Evolutionary conservation across 2,888 invertebrate genomes (phyloP).

Genomic region (Timema podura): DNA sequence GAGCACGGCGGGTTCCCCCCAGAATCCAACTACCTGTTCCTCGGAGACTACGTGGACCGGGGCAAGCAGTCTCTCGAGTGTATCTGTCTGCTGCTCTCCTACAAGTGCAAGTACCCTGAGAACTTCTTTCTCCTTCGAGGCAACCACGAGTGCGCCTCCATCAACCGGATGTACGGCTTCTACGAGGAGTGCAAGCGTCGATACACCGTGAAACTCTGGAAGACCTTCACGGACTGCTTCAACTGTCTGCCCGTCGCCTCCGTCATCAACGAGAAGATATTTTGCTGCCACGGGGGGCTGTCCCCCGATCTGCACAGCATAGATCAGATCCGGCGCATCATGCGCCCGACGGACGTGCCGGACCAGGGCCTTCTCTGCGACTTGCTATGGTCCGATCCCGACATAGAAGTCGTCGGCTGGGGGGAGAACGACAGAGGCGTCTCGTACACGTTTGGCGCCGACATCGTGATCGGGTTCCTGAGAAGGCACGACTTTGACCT

Average conservation of each 20-base stretch:
- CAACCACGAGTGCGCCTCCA: slow-evolving; percentile 63
- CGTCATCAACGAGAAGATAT: slow-evolving; percentile 61
- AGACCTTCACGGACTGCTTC: slow-evolving; percentile 62
- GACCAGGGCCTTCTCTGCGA: slow-evolving; percentile 56
- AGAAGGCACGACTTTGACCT: slow-evolving; percentile 61
- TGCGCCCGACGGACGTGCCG: slow-evolving; percentile 54
- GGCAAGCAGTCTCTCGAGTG: slow-evolving; percentile 62
- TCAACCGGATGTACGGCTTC: slow-evolving; percentile 62
- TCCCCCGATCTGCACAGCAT: slow-evolving; percentile 48
- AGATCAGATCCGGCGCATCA: slow-evolving; percentile 54
- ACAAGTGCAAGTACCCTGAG: slow-evolving; percentile 67
- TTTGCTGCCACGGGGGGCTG: slow-evolving; percentile 60
- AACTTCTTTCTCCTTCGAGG: slow-evolving; percentile 64
- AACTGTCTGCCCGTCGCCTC: slow-evolving; percentile 59
- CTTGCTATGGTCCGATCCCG: slow-evolving; percentile 55
- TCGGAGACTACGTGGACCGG: slow-evolving; percentile 59
- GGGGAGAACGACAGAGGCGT: slow-evolving; percentile 62
- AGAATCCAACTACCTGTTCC: slow-evolving; percentile 42
- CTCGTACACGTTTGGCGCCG: slow-evolving; percentile 60
- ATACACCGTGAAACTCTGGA: slow-evolving; percentile 61
- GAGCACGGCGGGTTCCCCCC: slow-evolving; percentile 50
- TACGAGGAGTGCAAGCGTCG: slow-evolving; percentile 59
- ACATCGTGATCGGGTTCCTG: slow-evolving; percentile 60
- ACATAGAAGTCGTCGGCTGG: slow-evolving; percentile 56
- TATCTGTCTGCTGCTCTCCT: slow-evolving; percentile 60